Evolutionary conservation across 2,888 invertebrate genomes (phyloP), one percentile per base, ranked within the genome.

Genomic region (Serripes groenlandicus): DNA sequence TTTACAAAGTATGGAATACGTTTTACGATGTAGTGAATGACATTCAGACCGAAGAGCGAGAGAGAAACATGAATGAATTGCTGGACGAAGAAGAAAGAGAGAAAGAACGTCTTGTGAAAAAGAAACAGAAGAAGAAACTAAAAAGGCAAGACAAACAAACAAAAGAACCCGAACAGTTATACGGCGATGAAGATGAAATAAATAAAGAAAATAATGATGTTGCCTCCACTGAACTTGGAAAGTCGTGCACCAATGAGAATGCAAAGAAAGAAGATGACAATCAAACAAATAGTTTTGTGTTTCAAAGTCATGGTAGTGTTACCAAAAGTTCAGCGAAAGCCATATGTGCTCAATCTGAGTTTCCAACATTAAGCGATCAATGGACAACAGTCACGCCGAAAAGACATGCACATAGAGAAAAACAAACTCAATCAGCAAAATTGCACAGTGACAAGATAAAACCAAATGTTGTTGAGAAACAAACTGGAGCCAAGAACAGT

Each of bases 81-180:
- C 73, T 92, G 23, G 86, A 88, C 49, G 87, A 89, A 52, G 92
- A 92, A 56, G 89, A 88, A 58, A 74, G 85, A 21, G 90, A 91
- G 49, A 90, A 88, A 75, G 73, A 78, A 42, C 84, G 78, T 77
- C 83, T 85, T 64, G 84, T 78, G 49, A 90, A 89, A 74, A 90
- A 90, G 78, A 75, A 86, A n/a, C 90, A 91, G 69, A 89, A 90
- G 81, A 91, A 89, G 71, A 84, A 87, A 58, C 75, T 85, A 64
- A 85, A 88, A 72, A 71, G 89, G 18, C 78, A 85, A 54, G 66
- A 66, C 28, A 62, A 86, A 71, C 72, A 64, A 21, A 35, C 42
- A 18, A 34, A 37, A 66, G 37, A 34, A 4, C 5, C 23, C 4
- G 66, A 66, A 21, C 32, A 21, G 21, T n/a, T 18, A 7, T 21